phyloP scores from a whole-genome alignment of 2,888 invertebrate species.

The Drosophila maculinotata region DNA sequence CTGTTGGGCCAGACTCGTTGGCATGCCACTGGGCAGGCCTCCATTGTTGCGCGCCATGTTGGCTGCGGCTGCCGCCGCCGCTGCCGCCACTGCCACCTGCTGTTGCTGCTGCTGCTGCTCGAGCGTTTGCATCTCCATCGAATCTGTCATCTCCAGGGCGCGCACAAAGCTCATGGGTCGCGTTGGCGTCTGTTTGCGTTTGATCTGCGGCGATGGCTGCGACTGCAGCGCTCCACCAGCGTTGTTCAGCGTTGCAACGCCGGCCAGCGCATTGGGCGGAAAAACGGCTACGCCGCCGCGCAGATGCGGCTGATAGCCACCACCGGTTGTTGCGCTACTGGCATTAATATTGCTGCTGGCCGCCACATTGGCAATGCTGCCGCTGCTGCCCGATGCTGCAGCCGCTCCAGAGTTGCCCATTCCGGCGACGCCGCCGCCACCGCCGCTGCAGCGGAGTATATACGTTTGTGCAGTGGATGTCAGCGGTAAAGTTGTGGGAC shows the following conservation, averaged over 20 bases:
- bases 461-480: slow-evolving; percentile 81
- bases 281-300: slow-evolving; percentile 90
- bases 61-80: slow-evolving; percentile 56
- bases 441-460: slow-evolving; percentile 81
- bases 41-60: slow-evolving; percentile 77
- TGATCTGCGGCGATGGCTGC: slow-evolving; percentile 87
- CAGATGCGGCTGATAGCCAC: slow-evolving; percentile 87
- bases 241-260: slow-evolving; percentile 40
- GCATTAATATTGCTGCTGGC: slow-evolving; percentile 36
- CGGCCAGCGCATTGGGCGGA: slow-evolving; percentile 86
- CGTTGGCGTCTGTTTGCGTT: slow-evolving; percentile 86
- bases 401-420: slow-evolving; percentile 26
- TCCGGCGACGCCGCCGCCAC: slow-evolving; percentile 51
- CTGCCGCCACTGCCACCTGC: slow-evolving; percentile 66
- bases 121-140: slow-evolving; percentile 90
- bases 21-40: slow-evolving; percentile 56
- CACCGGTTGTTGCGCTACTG: slow-evolving; percentile 13
- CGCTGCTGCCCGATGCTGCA: slow-evolving; percentile 55
- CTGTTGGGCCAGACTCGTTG: slow-evolving; percentile 44
- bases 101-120: slow-evolving; percentile 82
- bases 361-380: slow-evolving; percentile 65
- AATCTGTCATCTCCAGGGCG: slow-evolving; percentile 95
- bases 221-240: slow-evolving; percentile 71
- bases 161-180: slow-evolving; percentile 95
- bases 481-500: slow-evolving; percentile 87